These are phyloP conservation scores for Macrostomum lignano DNA, from an alignment of 1,140 invertebrate species.

Conservation along the genomic window DNA sequence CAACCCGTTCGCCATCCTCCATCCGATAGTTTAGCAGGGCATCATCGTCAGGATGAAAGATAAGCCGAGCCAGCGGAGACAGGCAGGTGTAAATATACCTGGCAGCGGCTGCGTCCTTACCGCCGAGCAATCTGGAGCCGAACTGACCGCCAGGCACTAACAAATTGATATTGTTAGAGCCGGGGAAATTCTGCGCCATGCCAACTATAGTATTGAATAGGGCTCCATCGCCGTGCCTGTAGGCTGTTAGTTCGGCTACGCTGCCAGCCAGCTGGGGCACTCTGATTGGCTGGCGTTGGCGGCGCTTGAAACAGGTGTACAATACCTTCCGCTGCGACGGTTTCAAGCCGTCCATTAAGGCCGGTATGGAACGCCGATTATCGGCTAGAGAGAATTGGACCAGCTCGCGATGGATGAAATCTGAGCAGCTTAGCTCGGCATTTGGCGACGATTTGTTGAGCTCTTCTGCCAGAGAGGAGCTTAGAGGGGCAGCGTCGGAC, in stretches of 20 bases:
- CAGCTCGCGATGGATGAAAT: slow-evolving; percentile 88
- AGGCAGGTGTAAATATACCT: slow-evolving; percentile 89
- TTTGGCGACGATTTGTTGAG: too few species aligned
- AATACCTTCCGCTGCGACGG: slow-evolving; percentile 79
- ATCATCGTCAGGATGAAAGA: slow-evolving; percentile 69
- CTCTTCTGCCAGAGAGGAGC: too few species aligned
- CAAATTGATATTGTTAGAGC: slow-evolving; percentile 89
- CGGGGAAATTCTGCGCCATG: slow-evolving; percentile 89
- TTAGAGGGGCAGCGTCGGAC: too few species aligned
- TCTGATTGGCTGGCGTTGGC: slow-evolving; percentile 81
- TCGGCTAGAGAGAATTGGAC: slow-evolving; percentile 86
- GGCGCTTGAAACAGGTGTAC: slow-evolving; percentile 81
- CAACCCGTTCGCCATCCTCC: slow-evolving; percentile 76
- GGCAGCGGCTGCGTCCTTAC: slow-evolving; percentile 82
- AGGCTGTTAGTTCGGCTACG: slow-evolving; percentile 80
- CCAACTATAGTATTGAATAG: slow-evolving; percentile 82
- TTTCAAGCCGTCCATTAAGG: slow-evolving; percentile 71
- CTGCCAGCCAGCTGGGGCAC: slow-evolving; percentile 88
- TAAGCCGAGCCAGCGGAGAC: slow-evolving; percentile 44
- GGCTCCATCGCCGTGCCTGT: slow-evolving; percentile 86
- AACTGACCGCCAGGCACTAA: slow-evolving; percentile 85
- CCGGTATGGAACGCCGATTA: slow-evolving; percentile 80
- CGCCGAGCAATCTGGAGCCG: slow-evolving; percentile 51
- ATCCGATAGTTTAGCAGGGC: slow-evolving; percentile 53
- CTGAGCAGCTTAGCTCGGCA: slow-evolving; percentile 62